Conservation (phyloP, 2,797 vertebrate genomes). For the Danio choprae region DNA sequence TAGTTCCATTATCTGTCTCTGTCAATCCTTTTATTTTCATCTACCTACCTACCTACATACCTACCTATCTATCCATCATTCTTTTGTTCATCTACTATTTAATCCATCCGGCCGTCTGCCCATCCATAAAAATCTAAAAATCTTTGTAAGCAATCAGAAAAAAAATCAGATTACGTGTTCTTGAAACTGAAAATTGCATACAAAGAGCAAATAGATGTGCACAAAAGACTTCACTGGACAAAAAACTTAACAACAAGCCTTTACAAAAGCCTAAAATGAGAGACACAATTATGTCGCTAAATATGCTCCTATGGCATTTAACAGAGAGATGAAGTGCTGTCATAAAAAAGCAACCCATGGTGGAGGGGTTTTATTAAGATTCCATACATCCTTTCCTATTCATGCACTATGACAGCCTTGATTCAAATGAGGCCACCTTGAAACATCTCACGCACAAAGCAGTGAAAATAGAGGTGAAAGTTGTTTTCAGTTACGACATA, state of each 20-base stretch:
- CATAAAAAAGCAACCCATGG: conserved; percentile 24
- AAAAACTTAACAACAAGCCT: conserved; percentile 9
- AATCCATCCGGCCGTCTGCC: neutral
- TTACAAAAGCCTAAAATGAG: conserved; percentile 9
- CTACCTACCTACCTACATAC: too few relatives aligned
- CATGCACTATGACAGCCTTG: conserved; percentile 55
- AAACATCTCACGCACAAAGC: conserved; percentile 48
- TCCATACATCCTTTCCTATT: conserved; percentile 55
- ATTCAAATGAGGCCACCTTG: conserved; percentile 59
- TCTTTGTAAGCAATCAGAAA: neutral
- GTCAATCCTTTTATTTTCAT: too few relatives aligned
- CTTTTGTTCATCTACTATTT: too few relatives aligned
- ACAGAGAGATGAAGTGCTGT: conserved; percentile 43
- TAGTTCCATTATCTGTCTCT: too few relatives aligned
- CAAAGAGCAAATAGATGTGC: conserved; percentile 2
- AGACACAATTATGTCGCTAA: conserved; percentile 31
- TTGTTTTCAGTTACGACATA: conserved; percentile 56
- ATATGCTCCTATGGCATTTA: conserved; percentile 28
- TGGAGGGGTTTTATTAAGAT: conserved; percentile 51
- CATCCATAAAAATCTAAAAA: neutral
- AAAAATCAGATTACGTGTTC: neutral
- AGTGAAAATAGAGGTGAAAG: conserved; percentile 57
- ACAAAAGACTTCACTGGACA: neutral
- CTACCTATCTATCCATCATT: neutral
- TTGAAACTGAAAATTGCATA: conserved; percentile 10